A percentile compares a stretch with the other conserved stretches of the same genome.
Conservation (phyloP, 2,113 vertebrate species). For the Grantiella picta region DNA sequence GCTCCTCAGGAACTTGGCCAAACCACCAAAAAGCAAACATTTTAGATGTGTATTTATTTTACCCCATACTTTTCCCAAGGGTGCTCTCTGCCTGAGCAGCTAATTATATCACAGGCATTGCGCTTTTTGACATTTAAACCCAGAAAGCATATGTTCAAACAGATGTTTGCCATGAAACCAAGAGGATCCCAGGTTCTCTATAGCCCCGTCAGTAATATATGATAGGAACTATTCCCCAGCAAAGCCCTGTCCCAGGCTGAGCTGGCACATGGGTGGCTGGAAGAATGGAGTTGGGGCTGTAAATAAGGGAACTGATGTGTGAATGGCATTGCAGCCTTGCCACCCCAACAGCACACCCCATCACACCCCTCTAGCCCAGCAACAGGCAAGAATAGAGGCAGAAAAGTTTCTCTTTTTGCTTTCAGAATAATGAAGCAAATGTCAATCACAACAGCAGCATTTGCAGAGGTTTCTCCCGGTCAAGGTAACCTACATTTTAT, state of each 20-base stretch:
- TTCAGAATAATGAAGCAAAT: neutral
- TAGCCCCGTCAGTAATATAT: rapidly evolving
- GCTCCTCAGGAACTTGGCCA: slow-evolving; percentile 28
- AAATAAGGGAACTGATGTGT: neutral
- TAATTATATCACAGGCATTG: slow-evolving; percentile 5
- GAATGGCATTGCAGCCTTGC: neutral
- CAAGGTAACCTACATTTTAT: neutral
- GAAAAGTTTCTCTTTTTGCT: neutral
- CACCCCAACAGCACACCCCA: neutral
- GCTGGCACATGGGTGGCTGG: neutral
- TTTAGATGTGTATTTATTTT: slow-evolving; percentile 48
- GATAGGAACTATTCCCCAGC: neutral
- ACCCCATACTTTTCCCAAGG: slow-evolving; percentile 41
- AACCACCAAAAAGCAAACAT: slow-evolving; percentile 41
- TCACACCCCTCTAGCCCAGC: neutral
- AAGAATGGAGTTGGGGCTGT: neutral
- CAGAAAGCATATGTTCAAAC: slow-evolving; percentile 22
- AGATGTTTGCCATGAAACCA: slow-evolving; percentile 44
- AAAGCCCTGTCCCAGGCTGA: rapidly evolving
- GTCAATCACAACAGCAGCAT: neutral
- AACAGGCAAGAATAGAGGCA: neutral
- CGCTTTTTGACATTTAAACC: slow-evolving; percentile 38
- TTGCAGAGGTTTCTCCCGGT: neutral
- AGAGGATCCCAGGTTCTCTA: neutral
- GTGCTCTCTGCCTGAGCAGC: slow-evolving; percentile 16